phyloP scores from a whole-genome alignment of 1,140 invertebrate genomes.

The Arion vulgaris region DNA sequence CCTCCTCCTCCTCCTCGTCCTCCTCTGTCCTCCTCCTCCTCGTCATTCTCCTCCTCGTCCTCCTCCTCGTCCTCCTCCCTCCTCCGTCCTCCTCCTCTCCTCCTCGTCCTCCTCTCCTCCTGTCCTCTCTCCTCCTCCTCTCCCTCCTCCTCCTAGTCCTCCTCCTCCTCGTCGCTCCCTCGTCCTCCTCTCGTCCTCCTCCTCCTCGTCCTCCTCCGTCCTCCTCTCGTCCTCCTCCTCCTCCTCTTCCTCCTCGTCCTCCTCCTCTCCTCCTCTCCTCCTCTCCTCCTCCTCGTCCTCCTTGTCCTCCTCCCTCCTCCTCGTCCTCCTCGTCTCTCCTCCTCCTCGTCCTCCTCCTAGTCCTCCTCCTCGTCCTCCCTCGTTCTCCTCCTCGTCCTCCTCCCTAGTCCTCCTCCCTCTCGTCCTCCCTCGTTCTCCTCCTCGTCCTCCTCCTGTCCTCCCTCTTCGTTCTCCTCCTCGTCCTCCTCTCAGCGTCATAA shows the following conservation, averaged over 20 bases:
- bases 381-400: not conserved
- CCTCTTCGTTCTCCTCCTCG: not conserved
- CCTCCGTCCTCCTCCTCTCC: slow-evolving; percentile 3
- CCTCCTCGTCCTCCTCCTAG: not conserved
- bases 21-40: not conserved
- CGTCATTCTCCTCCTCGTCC: not conserved
- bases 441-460: not conserved
- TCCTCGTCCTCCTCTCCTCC: not conserved
- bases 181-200: not conserved
- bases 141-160: not conserved
- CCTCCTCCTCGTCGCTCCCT: slow-evolving; percentile 1
- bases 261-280: not conserved
- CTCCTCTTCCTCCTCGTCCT: not conserved
- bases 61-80: not conserved
- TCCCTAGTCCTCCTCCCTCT: not conserved
- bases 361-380: not conserved
- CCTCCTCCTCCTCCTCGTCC: not conserved
- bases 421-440: not conserved
- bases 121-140: not conserved
- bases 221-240: no score
- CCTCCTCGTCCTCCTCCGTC: not conserved
- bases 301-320: no score
- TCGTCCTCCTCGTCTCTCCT: not conserved
- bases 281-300: not conserved
- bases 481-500: no score